These are phyloP conservation scores for Athalia cordata DNA, from an alignment of 2,888 invertebrate genomes.

Conservation along the genomic window DNA sequence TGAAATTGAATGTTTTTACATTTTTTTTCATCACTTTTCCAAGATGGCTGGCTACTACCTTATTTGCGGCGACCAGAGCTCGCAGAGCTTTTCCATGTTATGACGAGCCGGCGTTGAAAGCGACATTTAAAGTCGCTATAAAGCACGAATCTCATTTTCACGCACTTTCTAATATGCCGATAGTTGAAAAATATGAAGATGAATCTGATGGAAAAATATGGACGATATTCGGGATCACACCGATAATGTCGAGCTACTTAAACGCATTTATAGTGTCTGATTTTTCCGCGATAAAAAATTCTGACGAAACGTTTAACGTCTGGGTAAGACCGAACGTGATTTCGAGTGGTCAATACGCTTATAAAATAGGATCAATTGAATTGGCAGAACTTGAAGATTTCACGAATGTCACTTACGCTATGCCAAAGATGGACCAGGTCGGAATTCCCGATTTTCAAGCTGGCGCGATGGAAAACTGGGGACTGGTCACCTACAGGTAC, in stretches of 20 bases:
- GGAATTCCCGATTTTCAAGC: constrained; percentile 87
- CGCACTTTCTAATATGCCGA: constrained; percentile 69
- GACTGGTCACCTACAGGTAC: constrained; percentile 79
- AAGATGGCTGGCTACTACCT: constrained; percentile 80
- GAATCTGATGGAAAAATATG: constrained; percentile 49
- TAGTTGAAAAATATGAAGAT: constrained; percentile 19
- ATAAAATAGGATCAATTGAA: constrained; percentile 85
- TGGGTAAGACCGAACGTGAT: constrained; percentile 83
- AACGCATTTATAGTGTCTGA: constrained; percentile 84
- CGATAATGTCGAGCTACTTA: constrained; percentile 85
- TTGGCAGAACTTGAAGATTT: constrained; percentile 84
- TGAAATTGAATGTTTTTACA: not conserved
- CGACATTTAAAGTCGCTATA: constrained; percentile 79
- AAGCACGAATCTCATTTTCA: constrained; percentile 74
- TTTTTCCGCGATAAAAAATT: constrained; percentile 64
- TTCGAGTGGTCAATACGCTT: constrained; percentile 83
- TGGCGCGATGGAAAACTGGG: constrained; percentile 88
- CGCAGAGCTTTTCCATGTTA: constrained; percentile 85
- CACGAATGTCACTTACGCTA: constrained; percentile 85
- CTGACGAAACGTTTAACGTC: constrained; percentile 77
- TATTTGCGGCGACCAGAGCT: constrained; percentile 81
- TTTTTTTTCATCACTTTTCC: too few relatives aligned
- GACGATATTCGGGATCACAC: constrained; percentile 67
- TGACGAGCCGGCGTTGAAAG: constrained; percentile 83
- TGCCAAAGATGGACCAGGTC: constrained; percentile 85